Base-by-base conservation (phyloP, 2,797 vertebrate species). In the Peromyscus aztecus region DNA sequence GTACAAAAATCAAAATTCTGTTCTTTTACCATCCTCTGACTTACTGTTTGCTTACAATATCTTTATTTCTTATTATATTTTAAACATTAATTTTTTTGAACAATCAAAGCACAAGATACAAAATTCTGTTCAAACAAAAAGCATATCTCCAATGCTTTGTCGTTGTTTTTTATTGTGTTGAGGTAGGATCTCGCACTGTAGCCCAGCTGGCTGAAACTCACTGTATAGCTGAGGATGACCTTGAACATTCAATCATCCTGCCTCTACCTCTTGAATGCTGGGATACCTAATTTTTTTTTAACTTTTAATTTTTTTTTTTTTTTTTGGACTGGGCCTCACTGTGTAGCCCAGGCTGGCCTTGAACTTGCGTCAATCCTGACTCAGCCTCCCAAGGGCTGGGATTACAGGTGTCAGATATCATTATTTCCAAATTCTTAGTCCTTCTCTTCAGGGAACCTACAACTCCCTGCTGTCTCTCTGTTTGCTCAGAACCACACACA, bases 41-140 rank as follows among this genome's bases (percentile, higher is more conserved):
- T 95, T 83, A 40, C 55, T 78, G 21, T 87, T 81, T 85, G 16
- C 57, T 97, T 89, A 55, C 31, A 91, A 27, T 77, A 52, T 55
- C 59, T 93, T 89, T 89, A n/a, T 24, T 84, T 80, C 71, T 87
- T 82, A 73, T 13, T 94, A 82, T 84, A 85, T 96, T 94, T 61
- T 82, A 63, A 83, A 40, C 23, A 65, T 49, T 80, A 82, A 55
- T 43, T 81, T 89, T 89, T 77, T 49, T 46, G 0, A 89, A 24
- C 52, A 34, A 24, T 89, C 13, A 27, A 52, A 55, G 37, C 46
- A 90, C 19, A 49, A 34, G 9, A 61, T 88, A 71, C 27, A 76
- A 80, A 75, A 84, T 23, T n/a, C 21, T 96, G 23, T 95, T 90
- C 49, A 61, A 14, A 14, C 55, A 31, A 49, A 91, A 91, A 85